phyloP scores from a whole-genome alignment of 2,888 invertebrate genomes.

The Agrenia bidenticulata region DNA sequence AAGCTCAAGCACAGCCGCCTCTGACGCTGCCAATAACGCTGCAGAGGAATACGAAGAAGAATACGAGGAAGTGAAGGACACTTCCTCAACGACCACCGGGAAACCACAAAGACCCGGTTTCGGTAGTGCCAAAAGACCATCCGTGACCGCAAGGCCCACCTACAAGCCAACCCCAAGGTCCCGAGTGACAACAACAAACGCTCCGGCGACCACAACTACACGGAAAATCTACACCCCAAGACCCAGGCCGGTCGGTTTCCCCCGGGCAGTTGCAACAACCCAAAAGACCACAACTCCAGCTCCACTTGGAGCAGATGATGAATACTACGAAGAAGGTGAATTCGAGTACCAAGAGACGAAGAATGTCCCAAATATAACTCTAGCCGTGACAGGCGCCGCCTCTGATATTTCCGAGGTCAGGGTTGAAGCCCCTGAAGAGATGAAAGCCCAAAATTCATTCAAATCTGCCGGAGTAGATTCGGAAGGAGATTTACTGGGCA shows the following conservation, averaged over 20 bases:
- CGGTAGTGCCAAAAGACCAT: conserved; percentile 25
- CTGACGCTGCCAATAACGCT: conserved; percentile 8
- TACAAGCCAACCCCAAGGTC: conserved; percentile 27
- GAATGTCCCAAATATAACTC: conserved; percentile 23
- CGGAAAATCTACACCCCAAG: conserved; percentile 48
- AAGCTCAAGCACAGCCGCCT: conserved; percentile 17
- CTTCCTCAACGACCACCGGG: conserved; percentile 23
- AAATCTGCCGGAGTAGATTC: not conserved
- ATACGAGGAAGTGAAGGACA: conserved; percentile 35
- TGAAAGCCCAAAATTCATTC: no score
- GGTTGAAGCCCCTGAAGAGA: conserved; percentile 13
- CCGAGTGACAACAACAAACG: conserved; percentile 29
- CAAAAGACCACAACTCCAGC: conserved; percentile 40
- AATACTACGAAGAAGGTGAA: conserved; percentile 46
- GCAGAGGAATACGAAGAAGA: conserved; percentile 29
- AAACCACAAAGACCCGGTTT: conserved; percentile 26
- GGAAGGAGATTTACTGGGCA: conserved; percentile 8
- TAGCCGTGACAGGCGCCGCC: conserved; percentile 20
- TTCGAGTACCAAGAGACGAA: conserved; percentile 48
- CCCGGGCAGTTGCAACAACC: conserved; percentile 38
- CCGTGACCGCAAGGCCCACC: conserved; percentile 30
- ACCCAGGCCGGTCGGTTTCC: conserved; percentile 46
- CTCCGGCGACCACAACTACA: conserved; percentile 43
- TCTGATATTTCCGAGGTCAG: conserved; percentile 37
- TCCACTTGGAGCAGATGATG: conserved; percentile 31